Base-by-base conservation (phyloP, 2,113 vertebrate genomes). In the Guaruba guarouba region DNA sequence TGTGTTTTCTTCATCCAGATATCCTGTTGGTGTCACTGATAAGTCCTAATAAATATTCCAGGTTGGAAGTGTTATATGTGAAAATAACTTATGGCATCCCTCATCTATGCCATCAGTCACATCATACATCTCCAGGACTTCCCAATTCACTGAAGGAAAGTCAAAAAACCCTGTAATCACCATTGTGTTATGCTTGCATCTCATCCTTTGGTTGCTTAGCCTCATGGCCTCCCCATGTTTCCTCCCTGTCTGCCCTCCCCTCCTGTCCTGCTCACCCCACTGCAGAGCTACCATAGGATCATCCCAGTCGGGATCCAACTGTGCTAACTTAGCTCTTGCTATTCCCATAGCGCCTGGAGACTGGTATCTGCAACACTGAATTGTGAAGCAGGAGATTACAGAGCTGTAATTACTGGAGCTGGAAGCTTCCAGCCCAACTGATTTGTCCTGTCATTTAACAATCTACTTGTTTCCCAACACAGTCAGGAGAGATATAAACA, bases 381-480 rank as follows among this genome's bases (percentile, higher is more conserved):
- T 14, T 29, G 18, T 9, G 52, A 81, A 81, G 37, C 35, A 76
- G 39, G 31, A 79, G 67, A 92, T 86, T 44, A 49, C 39, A 92
- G 64, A 74, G 18, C 87, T 39, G 31, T 25, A 82, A 90, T 89
- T 88, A 54, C 41, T 69, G 0, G 59, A 95, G 90, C 87, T 80
- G 49, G 70, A 82, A 90, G 93, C 91, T 89, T 73, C 67, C 92
- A 94, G 68, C 87, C 78, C 82, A 18, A 24, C 67, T 54, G 67
- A 88, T 91, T 80, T 46, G 41, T 37, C 55, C 93, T 27, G 27
- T 77, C 90, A 80, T 89, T 77, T 80, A 29, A 57, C 79, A 77
- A 81, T 17, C 61, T 62, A 1, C 82, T 86, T 61, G 88, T 94
- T 96, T 82, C 85, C 54, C 86, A 92, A 93, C 49, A 31, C 11